A percentile compares a stretch with the other conserved stretches of the same genome.
Conservation (phyloP, 1,140 invertebrate genomes). For the Dreissena polymorpha region DNA sequence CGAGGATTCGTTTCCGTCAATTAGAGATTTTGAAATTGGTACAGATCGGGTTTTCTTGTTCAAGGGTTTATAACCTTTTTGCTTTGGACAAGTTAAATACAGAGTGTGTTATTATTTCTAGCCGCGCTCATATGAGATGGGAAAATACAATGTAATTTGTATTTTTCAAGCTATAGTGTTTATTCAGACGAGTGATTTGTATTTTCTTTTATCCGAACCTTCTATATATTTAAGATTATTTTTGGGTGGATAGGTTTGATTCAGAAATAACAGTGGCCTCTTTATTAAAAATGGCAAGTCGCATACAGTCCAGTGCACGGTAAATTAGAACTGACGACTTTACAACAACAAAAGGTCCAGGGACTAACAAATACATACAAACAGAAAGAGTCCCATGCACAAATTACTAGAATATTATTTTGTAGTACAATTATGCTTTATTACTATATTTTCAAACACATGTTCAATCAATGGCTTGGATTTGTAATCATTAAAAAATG, state of each 20-base stretch:
- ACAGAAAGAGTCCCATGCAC: too few relatives aligned
- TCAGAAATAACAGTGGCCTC: conserved; percentile 41
- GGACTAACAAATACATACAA: too few relatives aligned
- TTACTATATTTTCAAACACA: too few relatives aligned
- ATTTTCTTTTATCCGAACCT: conserved; percentile 47
- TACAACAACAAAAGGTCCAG: too few relatives aligned
- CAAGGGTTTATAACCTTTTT: conserved; percentile 27
- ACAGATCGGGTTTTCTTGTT: conserved; percentile 44
- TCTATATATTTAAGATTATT: neutral
- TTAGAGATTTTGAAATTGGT: conserved; percentile 40
- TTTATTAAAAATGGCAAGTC: too few relatives aligned
- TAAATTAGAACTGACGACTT: too few relatives aligned
- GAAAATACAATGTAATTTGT: conserved; percentile 37
- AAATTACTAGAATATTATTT: too few relatives aligned
- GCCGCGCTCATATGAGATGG: too few relatives aligned
- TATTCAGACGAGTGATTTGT: conserved; percentile 40
- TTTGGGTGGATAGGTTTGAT: conserved; percentile 27
- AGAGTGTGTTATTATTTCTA: conserved; percentile 2
- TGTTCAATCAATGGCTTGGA: too few relatives aligned
- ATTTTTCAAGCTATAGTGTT: conserved; percentile 39
- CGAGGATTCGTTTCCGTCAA: conserved; percentile 47
- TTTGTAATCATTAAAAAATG: too few relatives aligned
- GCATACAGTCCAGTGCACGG: too few relatives aligned
- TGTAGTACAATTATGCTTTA: too few relatives aligned
- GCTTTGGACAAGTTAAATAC: conserved; percentile 44